These are phyloP conservation scores for Lagorchestes hirsutus DNA, from an alignment of 2,797 vertebrate species.

Conservation along the genomic window DNA sequence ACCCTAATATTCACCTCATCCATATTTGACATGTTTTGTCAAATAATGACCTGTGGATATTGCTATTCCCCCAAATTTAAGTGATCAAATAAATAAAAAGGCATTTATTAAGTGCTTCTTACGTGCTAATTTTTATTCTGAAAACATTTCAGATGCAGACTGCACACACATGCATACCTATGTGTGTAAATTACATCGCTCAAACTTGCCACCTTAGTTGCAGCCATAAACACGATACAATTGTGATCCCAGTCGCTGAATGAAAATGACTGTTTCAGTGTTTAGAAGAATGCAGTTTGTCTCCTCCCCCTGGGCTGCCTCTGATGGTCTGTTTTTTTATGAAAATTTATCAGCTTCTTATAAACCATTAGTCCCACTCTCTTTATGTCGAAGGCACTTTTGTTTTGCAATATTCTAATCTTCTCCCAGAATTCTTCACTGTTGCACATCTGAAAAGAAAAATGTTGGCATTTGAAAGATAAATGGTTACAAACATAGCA, in stretches of 20 bases:
- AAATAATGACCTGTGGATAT: neutral
- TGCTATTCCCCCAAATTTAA: neutral
- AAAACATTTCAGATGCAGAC: neutral
- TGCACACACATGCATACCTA: neutral
- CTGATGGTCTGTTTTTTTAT: conserved; percentile 61
- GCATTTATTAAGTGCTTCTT: neutral
- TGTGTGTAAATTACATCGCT: neutral
- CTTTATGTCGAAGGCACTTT: conserved; percentile 52
- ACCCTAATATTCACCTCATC: neutral
- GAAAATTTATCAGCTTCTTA: conserved; percentile 52
- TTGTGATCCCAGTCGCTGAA: neutral
- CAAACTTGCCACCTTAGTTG: neutral
- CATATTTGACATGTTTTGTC: conserved; percentile 17
- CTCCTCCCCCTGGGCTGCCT: conserved; percentile 49
- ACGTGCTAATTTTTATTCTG: conserved; percentile 2
- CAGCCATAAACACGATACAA: conserved; percentile 1
- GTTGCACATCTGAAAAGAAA: conserved; percentile 60
- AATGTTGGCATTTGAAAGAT: conserved; percentile 38
- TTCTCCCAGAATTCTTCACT: conserved; percentile 73
- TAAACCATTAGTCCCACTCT: conserved; percentile 46
- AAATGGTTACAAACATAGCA: conserved; percentile 47
- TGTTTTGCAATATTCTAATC: conserved; percentile 62
- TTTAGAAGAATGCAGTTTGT: conserved; percentile 67
- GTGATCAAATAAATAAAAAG: neutral
- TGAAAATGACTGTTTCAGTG: conserved; percentile 33